Evolutionary conservation across 2,113 vertebrate species (phyloP).

Genomic region (Onychostruthus taczanowskii): DNA sequence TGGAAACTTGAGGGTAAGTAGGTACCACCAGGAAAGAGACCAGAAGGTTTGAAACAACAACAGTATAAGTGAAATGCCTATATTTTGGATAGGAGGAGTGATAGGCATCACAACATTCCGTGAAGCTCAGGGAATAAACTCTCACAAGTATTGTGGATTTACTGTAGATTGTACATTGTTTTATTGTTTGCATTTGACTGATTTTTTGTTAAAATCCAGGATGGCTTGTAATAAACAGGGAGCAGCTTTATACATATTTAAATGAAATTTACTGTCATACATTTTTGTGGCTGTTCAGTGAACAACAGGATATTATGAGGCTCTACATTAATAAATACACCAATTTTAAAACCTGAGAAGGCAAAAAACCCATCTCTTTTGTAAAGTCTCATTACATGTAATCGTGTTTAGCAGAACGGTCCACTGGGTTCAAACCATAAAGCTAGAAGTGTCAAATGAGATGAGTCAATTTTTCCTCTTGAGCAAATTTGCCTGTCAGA

Average conservation of each 20-base stretch:
- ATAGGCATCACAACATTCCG: not conserved
- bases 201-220: not conserved
- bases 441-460: not conserved
- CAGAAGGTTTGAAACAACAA: not conserved
- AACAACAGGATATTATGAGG: not conserved
- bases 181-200: not conserved
- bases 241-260: not conserved
- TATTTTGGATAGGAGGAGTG: not conserved
- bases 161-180: not conserved
- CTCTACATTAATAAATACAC: not conserved
- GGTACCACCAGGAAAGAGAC: not conserved
- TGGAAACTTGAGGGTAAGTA: not conserved
- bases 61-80: fast-evolving
- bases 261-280: not conserved
- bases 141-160: not conserved
- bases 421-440: not conserved
- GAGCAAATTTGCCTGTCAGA: not conserved
- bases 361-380: not conserved
- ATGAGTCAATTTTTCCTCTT: not conserved
- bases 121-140: not conserved
- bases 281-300: not conserved
- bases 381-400: not conserved
- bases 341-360: not conserved
- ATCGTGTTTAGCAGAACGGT: not conserved
- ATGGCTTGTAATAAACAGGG: not conserved